A percentile compares a stretch with the other conserved stretches of the same genome.
These are phyloP conservation scores for Zaprionus ornatus DNA, from an alignment of 1,140 invertebrate genomes.

Conservation along the genomic window DNA sequence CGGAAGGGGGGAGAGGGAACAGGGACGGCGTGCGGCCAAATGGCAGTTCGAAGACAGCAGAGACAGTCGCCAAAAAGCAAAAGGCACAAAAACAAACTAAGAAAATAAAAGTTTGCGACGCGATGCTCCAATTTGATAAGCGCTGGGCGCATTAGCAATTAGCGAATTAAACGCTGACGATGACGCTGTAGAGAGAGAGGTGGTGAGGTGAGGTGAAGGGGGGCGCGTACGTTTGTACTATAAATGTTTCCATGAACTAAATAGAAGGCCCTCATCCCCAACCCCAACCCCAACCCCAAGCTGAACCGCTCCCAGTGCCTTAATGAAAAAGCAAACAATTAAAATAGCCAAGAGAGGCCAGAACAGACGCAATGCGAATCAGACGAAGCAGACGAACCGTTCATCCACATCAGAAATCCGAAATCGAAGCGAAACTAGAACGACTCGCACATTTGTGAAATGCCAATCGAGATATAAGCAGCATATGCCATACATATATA, in stretches of 20 bases:
- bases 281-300: not conserved
- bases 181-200: not conserved
- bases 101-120: slow-evolving; percentile 50
- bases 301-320: slow-evolving; percentile 37
- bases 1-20: not conserved
- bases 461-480: slow-evolving; percentile 58
- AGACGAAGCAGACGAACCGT: slow-evolving; percentile 24
- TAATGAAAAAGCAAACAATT: slow-evolving; percentile 80
- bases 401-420: slow-evolving; percentile 44
- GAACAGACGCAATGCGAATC: slow-evolving; percentile 59
- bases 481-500: slow-evolving; percentile 5
- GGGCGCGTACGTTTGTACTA: slow-evolving; percentile 49
- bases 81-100: slow-evolving; percentile 32
- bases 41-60: slow-evolving; percentile 38
- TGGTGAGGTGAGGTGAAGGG: not conserved
- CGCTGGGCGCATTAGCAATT: slow-evolving; percentile 73
- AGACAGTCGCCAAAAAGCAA: slow-evolving; percentile 45
- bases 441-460: slow-evolving; percentile 75
- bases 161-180: slow-evolving; percentile 75
- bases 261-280: slow-evolving; percentile 54
- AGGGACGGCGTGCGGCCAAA: not conserved
- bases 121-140: slow-evolving; percentile 82
- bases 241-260: slow-evolving; percentile 79
- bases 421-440: slow-evolving; percentile 66
- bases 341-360: slow-evolving; percentile 77